phyloP scores from a whole-genome alignment of 2,888 invertebrate species.

The Oegoconia quadripuncta region DNA sequence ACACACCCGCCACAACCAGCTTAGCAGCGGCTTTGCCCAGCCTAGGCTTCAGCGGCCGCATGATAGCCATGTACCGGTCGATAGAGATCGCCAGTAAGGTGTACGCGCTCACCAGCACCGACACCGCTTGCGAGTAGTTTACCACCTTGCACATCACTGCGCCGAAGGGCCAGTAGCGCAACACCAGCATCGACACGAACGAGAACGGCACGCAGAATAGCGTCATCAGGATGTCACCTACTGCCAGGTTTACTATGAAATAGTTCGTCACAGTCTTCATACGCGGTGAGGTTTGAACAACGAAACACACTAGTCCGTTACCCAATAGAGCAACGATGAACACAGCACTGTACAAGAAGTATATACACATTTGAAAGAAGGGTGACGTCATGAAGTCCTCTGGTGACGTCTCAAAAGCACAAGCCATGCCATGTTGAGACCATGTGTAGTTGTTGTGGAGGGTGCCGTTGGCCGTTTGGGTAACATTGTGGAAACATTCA shows the following conservation, averaged over 20 bases:
- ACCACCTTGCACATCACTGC: slow-evolving; percentile 88
- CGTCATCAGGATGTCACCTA: slow-evolving; percentile 94
- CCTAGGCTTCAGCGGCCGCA: slow-evolving; percentile 91
- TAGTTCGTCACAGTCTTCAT: slow-evolving; percentile 96
- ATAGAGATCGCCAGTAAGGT: slow-evolving; percentile 94
- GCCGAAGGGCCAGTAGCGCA: slow-evolving; percentile 95
- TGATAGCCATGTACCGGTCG: slow-evolving; percentile 93
- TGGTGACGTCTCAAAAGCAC: slow-evolving; percentile 20
- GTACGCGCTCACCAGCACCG: slow-evolving; percentile 92
- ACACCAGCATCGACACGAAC: slow-evolving; percentile 87
- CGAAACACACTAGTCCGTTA: slow-evolving; percentile 91
- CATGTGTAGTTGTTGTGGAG: slow-evolving; percentile 5
- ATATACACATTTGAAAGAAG: slow-evolving; percentile 82
- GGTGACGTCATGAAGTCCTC: slow-evolving; percentile 52
- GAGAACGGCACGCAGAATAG: slow-evolving; percentile 95
- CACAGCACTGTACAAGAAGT: slow-evolving; percentile 84
- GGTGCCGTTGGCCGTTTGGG: background rate
- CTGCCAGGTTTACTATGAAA: slow-evolving; percentile 93
- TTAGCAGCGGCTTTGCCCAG: slow-evolving; percentile 85
- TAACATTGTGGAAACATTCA: background rate
- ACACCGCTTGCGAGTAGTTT: slow-evolving; percentile 89
- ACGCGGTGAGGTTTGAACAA: slow-evolving; percentile 88
- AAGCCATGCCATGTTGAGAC: slow-evolving; percentile 4
- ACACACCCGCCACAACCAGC: slow-evolving; percentile 84
- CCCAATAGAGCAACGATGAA: slow-evolving; percentile 85